These are phyloP conservation scores for Drosophila kanapiae DNA, from an alignment of 1,140 invertebrate species.

Conservation along the genomic window DNA sequence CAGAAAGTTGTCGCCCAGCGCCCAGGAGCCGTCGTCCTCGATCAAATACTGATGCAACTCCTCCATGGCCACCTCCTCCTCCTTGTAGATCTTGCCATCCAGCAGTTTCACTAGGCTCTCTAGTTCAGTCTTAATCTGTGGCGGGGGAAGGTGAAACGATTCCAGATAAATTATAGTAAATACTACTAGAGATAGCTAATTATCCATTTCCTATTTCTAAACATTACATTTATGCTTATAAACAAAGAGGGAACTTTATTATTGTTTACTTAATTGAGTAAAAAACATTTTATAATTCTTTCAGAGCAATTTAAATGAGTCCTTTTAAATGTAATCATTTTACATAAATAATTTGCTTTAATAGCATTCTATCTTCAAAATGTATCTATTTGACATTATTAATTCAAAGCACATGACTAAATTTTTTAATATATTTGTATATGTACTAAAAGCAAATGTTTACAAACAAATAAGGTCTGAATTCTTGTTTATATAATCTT, in stretches of 20 bases:
- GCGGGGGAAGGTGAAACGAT: neutral
- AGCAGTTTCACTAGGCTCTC: slow-evolving; percentile 88
- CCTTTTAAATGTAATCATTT: neutral
- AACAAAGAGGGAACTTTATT: neutral
- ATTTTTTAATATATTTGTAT: too few species aligned
- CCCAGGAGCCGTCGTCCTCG: slow-evolving; percentile 95
- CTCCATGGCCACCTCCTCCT: slow-evolving; percentile 90
- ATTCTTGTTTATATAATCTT: neutral
- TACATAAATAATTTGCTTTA: too few species aligned
- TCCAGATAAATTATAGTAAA: neutral
- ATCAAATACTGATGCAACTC: slow-evolving; percentile 95
- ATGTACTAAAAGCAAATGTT: neutral
- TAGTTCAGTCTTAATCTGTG: slow-evolving; percentile 88
- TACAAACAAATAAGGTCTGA: slow-evolving; percentile 1
- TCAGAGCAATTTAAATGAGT: neutral
- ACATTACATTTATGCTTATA: neutral
- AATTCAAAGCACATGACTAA: neutral
- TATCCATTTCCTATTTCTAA: neutral
- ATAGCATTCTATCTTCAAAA: neutral
- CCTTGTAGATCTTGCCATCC: slow-evolving; percentile 88
- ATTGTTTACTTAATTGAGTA: neutral
- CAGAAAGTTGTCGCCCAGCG: slow-evolving; percentile 94
- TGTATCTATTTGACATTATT: neutral
- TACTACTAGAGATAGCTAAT: too few species aligned
- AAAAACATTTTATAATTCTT: neutral